A percentile compares a stretch with the other conserved stretches of the same genome.
phyloP scores from a whole-genome alignment of 2,113 vertebrate species.

The Malaclemys terrapin region DNA sequence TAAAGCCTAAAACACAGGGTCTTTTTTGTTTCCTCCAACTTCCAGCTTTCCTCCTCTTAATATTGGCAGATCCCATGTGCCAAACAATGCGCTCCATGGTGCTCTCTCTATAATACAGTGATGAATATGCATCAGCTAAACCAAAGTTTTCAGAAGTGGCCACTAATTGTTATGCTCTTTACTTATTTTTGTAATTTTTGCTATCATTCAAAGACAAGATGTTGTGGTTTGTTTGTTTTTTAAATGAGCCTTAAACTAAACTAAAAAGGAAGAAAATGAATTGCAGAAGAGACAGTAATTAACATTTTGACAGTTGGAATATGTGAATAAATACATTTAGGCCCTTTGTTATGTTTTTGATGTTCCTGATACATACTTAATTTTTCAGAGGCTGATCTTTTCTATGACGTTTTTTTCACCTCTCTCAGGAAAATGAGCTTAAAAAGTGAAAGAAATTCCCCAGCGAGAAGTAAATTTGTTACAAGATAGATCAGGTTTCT shows the following conservation, averaged over 20 bases:
- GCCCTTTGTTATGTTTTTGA: neutral
- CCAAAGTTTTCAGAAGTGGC: neutral
- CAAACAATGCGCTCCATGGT: neutral
- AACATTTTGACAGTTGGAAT: neutral
- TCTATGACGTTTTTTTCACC: neutral
- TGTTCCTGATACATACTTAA: neutral
- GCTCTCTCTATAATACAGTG: fast-evolving
- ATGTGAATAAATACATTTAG: neutral
- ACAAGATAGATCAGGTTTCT: neutral
- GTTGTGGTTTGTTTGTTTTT: neutral
- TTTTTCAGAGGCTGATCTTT: neutral
- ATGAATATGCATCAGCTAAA: neutral
- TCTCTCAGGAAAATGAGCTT: neutral
- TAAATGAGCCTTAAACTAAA: neutral
- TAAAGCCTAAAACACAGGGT: neutral
- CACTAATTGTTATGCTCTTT: neutral
- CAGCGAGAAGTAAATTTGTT: neutral
- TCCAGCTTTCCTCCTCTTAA: neutral
- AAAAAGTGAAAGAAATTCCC: neutral
- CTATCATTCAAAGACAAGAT: neutral
- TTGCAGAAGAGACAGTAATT: neutral
- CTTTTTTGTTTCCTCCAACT: neutral
- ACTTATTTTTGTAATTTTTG: neutral
- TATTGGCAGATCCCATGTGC: neutral
- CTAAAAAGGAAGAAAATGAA: neutral